Evolutionary conservation across 1,140 invertebrate species (phyloP).

Genomic region (Brachionus manjavacas): DNA sequence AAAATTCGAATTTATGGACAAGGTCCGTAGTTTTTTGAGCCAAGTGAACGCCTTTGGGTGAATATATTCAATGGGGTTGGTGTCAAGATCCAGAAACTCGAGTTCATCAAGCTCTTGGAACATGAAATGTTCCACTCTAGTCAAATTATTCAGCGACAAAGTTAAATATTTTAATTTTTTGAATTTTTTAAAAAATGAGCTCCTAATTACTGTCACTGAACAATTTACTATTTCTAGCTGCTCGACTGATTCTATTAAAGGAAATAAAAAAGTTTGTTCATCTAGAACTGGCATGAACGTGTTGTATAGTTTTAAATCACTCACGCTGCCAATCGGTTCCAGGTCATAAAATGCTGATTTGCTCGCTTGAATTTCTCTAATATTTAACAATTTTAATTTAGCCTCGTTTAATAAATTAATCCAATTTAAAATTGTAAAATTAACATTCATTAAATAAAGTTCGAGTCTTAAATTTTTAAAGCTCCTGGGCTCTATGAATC

Average conservation of each 20-base stretch:
- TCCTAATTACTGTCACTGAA: neutral
- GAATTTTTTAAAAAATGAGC: neutral
- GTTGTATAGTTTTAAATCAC: neutral
- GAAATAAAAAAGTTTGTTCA: neutral
- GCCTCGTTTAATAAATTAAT: neutral
- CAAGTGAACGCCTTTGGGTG: neutral
- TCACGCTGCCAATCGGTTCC: neutral
- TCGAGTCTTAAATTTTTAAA: neutral
- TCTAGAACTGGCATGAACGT: neutral
- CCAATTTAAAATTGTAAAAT: neutral
- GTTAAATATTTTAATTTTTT: neutral
- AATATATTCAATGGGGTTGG: neutral
- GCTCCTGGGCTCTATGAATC: neutral
- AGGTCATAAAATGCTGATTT: neutral
- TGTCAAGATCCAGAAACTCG: neutral
- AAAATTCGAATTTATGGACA: neutral
- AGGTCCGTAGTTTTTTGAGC: neutral
- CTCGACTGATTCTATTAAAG: neutral
- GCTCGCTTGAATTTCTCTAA: neutral
- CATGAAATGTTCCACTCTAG: neutral
- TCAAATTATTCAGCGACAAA: slow-evolving; percentile 9
- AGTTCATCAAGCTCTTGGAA: neutral
- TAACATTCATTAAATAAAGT: neutral
- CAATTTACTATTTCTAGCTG: slow-evolving; percentile 7
- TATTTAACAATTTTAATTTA: slow-evolving; percentile 24